Percentiles rank a stretch among this genome's conserved stretches.
Conservation (phyloP, 2,113 vertebrate species). For the Ammodytes marinus region DNA sequence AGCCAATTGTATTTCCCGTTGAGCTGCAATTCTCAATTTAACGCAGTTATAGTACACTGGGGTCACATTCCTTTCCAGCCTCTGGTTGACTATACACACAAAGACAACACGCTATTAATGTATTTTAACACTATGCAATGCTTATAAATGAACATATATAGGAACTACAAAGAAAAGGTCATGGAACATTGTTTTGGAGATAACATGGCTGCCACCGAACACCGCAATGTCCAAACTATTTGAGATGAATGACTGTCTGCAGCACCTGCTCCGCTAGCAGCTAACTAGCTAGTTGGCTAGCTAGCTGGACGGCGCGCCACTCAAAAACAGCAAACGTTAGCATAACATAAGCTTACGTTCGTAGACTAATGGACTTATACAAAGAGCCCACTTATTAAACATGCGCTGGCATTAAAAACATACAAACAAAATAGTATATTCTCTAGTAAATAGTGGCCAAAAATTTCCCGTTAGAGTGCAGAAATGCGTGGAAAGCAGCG, state of each 20-base stretch:
- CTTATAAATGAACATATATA: background rate
- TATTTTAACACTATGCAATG: rapidly evolving
- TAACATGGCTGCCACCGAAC: slow-evolving; percentile 62
- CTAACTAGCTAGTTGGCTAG: slow-evolving; percentile 45
- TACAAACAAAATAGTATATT: background rate
- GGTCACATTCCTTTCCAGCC: background rate
- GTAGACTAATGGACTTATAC: background rate
- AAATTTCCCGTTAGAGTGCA: background rate
- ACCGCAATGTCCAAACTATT: slow-evolving; percentile 41
- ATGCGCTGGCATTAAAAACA: background rate
- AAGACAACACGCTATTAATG: background rate
- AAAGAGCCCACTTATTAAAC: background rate
- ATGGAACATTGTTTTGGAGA: slow-evolving; percentile 5
- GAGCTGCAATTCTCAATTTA: background rate
- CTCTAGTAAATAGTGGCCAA: rapidly evolving
- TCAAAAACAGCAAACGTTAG: slow-evolving; percentile 33
- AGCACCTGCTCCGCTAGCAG: slow-evolving; percentile 65
- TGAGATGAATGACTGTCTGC: slow-evolving; percentile 37
- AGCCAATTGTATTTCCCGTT: background rate
- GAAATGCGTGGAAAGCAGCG: slow-evolving; percentile 12
- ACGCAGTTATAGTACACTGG: background rate
- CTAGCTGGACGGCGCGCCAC: slow-evolving; percentile 39
- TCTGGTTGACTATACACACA: background rate
- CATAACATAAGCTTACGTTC: slow-evolving; percentile 26
- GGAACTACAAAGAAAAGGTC: background rate